These are phyloP conservation scores for Pomacea maculata DNA, from an alignment of 1,140 invertebrate species.

Conservation along the genomic window DNA sequence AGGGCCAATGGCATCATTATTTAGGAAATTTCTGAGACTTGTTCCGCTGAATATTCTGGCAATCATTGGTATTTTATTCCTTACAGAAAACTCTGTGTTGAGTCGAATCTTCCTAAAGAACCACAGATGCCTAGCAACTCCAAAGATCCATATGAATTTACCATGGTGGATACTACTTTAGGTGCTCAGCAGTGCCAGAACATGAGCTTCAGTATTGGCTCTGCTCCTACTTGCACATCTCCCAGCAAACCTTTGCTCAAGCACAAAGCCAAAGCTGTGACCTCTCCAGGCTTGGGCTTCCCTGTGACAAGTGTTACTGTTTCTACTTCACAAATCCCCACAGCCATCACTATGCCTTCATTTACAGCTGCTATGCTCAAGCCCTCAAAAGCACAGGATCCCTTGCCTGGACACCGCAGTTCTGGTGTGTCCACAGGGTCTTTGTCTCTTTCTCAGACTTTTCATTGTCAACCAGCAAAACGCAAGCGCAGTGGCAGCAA, in stretches of 20 bases:
- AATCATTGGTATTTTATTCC: background rate
- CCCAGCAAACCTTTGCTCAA: slow-evolving; percentile 38
- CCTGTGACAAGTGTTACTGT: slow-evolving; percentile 23
- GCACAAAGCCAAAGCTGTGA: slow-evolving; percentile 44
- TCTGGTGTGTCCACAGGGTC: slow-evolving; percentile 25
- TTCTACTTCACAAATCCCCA: slow-evolving; percentile 12
- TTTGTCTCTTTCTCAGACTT: slow-evolving; percentile 11
- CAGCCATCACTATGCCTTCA: slow-evolving; percentile 9
- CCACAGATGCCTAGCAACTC: slow-evolving; percentile 42
- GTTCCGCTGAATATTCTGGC: too few relatives aligned
- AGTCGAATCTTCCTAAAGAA: slow-evolving; percentile 59
- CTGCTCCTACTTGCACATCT: slow-evolving; percentile 15
- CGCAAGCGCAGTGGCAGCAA: slow-evolving; percentile 46
- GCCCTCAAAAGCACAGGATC: slow-evolving; percentile 11
- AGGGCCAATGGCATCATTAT: too few relatives aligned
- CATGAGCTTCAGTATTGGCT: slow-evolving; percentile 29
- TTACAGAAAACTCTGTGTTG: slow-evolving; percentile 61
- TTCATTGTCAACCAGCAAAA: slow-evolving; percentile 30
- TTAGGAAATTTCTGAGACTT: too few relatives aligned
- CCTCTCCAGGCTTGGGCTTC: slow-evolving; percentile 19
- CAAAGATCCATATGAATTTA: slow-evolving; percentile 61
- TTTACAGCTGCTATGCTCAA: slow-evolving; percentile 16
- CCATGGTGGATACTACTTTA: slow-evolving; percentile 40
- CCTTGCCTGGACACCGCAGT: slow-evolving; percentile 19
- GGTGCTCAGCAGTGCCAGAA: slow-evolving; percentile 34